Percentiles rank a stretch among this genome's conserved stretches.
Conservation (phyloP, 2,113 vertebrate genomes). For the Pseudorasbora parva region DNA sequence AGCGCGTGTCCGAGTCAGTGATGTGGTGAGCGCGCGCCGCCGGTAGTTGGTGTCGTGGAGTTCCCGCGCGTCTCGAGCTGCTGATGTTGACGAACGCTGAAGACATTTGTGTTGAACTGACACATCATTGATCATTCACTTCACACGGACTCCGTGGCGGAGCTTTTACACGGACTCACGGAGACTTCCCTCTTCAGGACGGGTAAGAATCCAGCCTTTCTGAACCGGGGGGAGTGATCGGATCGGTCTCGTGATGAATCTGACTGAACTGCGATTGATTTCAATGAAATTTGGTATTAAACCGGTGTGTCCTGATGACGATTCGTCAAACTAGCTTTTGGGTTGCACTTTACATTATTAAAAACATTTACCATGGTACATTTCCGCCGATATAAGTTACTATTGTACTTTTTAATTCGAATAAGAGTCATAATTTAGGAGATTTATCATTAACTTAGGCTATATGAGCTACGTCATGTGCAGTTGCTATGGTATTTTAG, state of each 20-base stretch:
- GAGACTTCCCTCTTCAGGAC: neutral
- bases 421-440: neutral
- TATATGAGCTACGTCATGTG: too few relatives aligned
- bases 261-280: conserved; percentile 7
- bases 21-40: neutral
- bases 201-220: neutral
- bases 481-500: neutral
- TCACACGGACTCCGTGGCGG: neutral
- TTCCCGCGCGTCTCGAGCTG: conserved; percentile 13
- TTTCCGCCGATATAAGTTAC: neutral
- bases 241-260: too few relatives aligned
- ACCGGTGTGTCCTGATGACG: neutral
- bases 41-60: conserved; percentile 7
- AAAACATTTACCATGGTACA: neutral
- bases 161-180: neutral
- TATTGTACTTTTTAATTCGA: neutral
- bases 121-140: neutral
- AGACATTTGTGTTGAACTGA: neutral
- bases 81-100: conserved; percentile 6
- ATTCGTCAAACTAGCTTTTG: neutral
- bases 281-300: neutral
- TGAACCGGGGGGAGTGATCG: neutral
- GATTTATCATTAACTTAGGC: neutral
- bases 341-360: neutral
- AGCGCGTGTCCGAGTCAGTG: neutral